These are phyloP conservation scores for Pan paniscus DNA, from an alignment of 2,113 vertebrate species.

Conservation along the genomic window DNA sequence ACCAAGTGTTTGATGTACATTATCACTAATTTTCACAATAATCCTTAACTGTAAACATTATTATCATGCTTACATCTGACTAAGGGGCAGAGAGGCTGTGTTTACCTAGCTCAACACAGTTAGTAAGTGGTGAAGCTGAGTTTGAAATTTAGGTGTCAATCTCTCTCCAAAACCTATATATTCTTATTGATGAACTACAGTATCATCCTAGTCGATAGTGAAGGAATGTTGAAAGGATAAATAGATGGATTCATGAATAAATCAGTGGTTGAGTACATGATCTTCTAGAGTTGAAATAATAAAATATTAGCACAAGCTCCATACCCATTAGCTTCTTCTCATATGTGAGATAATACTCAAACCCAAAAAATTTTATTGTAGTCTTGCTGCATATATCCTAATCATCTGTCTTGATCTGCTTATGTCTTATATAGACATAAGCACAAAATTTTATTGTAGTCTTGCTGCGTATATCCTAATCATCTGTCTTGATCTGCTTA, in stretches of 20 bases:
- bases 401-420: background rate
- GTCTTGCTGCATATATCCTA: background rate
- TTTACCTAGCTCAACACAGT: background rate
- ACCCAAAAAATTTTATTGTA: background rate
- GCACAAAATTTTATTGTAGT: background rate
- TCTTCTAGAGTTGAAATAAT: background rate
- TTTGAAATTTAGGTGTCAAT: background rate
- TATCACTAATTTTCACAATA: background rate
- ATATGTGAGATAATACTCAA: background rate
- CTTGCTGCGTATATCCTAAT: background rate
- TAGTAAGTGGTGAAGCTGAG: background rate
- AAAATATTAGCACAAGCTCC: background rate
- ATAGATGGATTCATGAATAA: background rate
- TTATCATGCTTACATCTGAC: background rate
- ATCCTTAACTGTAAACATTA: background rate
- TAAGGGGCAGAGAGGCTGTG: background rate
- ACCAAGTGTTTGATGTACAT: background rate
- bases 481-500: background rate
- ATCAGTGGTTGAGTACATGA: background rate
- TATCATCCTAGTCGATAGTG: background rate
- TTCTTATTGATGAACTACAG: background rate
- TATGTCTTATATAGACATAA: background rate
- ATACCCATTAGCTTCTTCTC: background rate
- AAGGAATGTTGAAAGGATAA: background rate
- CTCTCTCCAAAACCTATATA: background rate